Evolutionary conservation across 2,113 vertebrate genomes (phyloP).

Genomic region (Rattus rattus): DNA sequence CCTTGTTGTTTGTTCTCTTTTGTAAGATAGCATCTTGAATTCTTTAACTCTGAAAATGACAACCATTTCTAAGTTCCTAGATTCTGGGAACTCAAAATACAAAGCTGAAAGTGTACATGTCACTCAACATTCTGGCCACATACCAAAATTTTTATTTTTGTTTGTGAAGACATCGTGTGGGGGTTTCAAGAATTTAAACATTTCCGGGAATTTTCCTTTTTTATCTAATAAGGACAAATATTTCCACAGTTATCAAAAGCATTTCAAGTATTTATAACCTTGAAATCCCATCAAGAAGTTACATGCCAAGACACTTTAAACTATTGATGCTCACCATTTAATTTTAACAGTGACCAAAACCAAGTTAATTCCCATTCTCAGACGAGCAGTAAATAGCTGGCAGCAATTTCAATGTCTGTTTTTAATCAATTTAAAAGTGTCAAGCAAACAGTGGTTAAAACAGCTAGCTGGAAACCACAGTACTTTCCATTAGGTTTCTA

Average conservation of each 20-base stretch:
- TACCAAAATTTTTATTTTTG: slow-evolving; percentile 31
- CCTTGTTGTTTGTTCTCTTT: not conserved
- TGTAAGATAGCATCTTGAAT: not conserved
- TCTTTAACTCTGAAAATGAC: slow-evolving; percentile 19
- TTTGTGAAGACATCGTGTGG: slow-evolving; percentile 11
- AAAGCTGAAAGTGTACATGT: not conserved
- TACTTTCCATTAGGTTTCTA: slow-evolving; percentile 48
- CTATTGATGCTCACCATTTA: slow-evolving; percentile 61
- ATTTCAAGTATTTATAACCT: slow-evolving; percentile 53
- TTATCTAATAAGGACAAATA: slow-evolving; percentile 43
- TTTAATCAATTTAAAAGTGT: slow-evolving; percentile 70
- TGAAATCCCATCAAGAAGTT: not conserved
- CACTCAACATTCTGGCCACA: not conserved
- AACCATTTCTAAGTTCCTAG: not conserved
- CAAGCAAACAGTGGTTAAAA: slow-evolving; percentile 55
- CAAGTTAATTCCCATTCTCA: slow-evolving; percentile 62
- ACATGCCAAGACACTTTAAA: slow-evolving; percentile 39
- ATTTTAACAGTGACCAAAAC: slow-evolving; percentile 68
- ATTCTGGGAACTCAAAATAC: not conserved
- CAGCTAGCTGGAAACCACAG: not conserved
- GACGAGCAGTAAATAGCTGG: slow-evolving; percentile 59
- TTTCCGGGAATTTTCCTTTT: slow-evolving; percentile 43
- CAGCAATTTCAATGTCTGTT: slow-evolving; percentile 68
- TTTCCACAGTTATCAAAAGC: slow-evolving; percentile 58
- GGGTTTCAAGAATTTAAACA: slow-evolving; percentile 50